Conservation (phyloP, 35 echinoderm and acorn worm genomes). For the Lytechinus pictus region DNA sequence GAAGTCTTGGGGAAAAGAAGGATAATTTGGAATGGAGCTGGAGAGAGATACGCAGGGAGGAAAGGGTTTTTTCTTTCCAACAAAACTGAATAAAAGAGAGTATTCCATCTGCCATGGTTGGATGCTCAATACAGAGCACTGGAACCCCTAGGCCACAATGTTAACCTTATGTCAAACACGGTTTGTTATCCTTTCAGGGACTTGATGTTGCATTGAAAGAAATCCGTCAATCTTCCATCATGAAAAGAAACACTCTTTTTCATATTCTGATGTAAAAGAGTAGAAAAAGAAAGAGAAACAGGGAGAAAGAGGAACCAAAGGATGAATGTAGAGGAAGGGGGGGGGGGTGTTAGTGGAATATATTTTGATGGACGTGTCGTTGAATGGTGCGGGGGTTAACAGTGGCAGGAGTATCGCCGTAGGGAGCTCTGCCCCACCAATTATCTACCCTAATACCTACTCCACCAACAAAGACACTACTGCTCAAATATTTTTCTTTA, state of each 20-base stretch:
- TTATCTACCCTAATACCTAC: conserved; percentile 77
- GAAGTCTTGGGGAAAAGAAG: neutral
- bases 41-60: neutral
- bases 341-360: neutral
- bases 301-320: neutral
- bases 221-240: conserved; percentile 69
- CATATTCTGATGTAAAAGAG: neutral
- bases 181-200: conserved; percentile 78
- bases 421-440: conserved; percentile 71
- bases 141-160: conserved; percentile 66
- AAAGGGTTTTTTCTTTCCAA: neutral
- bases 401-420: conserved; percentile 47
- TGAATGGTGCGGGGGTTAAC: conserved; percentile 54
- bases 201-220: conserved; percentile 82
- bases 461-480: conserved; percentile 76
- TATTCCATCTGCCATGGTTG: conserved; percentile 68
- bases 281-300: neutral
- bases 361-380: conserved; percentile 60
- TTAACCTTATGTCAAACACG: conserved; percentile 88
- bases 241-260: neutral
- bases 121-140: conserved; percentile 36
- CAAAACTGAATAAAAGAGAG: conserved; percentile 17
- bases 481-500: conserved; percentile 88
- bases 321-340: conserved; percentile 18
- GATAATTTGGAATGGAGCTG: neutral